Evolutionary conservation across 2,797 vertebrate species (phyloP), one percentile per base, ranked within the genome.

Genomic region (Triplophysa yarkandensis): DNA sequence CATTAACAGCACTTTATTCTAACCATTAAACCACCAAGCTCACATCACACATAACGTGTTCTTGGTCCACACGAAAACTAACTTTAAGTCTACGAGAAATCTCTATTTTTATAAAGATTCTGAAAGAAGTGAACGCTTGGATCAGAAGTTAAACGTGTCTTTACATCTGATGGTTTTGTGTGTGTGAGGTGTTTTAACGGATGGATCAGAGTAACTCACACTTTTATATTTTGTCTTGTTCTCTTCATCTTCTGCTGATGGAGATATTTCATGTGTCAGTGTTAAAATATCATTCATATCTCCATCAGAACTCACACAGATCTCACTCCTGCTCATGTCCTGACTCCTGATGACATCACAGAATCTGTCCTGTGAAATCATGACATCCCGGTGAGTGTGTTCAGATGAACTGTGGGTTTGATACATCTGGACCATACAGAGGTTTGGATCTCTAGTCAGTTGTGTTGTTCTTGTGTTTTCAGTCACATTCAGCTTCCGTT

Each of bases 171-270:
- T 89, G 60, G 88, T 77, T 83, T 92, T 73, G 1, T 94, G 94
- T 80, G 94, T 93, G 84, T 95, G 96, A 63, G 88, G 87, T 34
- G 88, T 83, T 77, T 91, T 92, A 28, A 83, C 87, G 48, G 92
- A 92, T 60, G 91, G 82, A 83, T 96, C 94, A 1, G 91, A 78
- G 23, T 97, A 97, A 86, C 92, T 96, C 74, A 95, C 89, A 21
- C 92, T 94, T 74, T 81, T 93, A 82, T 98, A 98, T 84, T 97
- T 98, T 66, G 91, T 83, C 55, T n/a, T 82, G 83, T 0, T 79
- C 75, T 74, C 61, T 10, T 19, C 36, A 9, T 60, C 13, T 11
- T 8, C 21, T 67, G 28, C n/a, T 67, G 25, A 13, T 61, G 58
- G 58, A 39, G 13, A 2, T 23, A 17, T 8, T n/a, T 44, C 13